phyloP scores from a whole-genome alignment of 2,888 invertebrate genomes.

The Drosophila sordidula region DNA sequence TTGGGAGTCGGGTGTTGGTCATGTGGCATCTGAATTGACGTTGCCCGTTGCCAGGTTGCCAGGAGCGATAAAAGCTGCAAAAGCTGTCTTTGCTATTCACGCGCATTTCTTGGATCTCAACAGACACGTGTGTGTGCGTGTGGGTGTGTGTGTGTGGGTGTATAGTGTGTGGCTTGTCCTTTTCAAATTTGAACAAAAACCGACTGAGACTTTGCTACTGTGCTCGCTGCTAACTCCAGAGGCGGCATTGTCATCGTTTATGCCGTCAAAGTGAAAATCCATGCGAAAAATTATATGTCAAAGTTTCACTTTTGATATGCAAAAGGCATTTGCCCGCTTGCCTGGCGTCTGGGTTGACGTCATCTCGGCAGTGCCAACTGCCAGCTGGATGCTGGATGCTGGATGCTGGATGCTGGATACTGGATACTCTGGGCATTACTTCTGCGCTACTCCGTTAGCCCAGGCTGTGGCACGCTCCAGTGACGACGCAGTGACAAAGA shows the following conservation, averaged over 20 bases:
- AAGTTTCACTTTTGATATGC: constrained; percentile 79
- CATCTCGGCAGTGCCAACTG: constrained; percentile 30
- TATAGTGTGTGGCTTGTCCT: background rate
- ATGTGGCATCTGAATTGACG: too few species aligned
- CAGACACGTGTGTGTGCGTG: background rate
- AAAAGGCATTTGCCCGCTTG: constrained; percentile 55
- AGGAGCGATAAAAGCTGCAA: constrained; percentile 14
- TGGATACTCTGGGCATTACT: constrained; percentile 1
- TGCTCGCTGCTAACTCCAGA: constrained; percentile 1
- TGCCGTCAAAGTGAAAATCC: constrained; percentile 79
- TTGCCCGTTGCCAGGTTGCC: constrained; percentile 24
- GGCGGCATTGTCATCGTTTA: constrained; percentile 74
- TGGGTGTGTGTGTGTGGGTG: background rate
- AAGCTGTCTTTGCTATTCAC: constrained; percentile 13
- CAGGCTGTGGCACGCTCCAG: constrained; percentile 60
- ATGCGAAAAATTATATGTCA: constrained; percentile 80
- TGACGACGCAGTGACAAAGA: constrained; percentile 74
- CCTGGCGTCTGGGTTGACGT: constrained; percentile 36
- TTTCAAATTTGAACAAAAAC: constrained; percentile 11
- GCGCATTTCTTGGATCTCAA: constrained; percentile 20
- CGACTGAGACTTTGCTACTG: constrained; percentile 25
- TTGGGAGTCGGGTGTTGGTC: too few species aligned
- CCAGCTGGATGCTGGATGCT: too few species aligned
- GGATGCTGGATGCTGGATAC: too few species aligned
- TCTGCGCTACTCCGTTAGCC: too few species aligned